Conservation (phyloP, 2,113 vertebrate species). For the Nannospalax galili region DNA sequence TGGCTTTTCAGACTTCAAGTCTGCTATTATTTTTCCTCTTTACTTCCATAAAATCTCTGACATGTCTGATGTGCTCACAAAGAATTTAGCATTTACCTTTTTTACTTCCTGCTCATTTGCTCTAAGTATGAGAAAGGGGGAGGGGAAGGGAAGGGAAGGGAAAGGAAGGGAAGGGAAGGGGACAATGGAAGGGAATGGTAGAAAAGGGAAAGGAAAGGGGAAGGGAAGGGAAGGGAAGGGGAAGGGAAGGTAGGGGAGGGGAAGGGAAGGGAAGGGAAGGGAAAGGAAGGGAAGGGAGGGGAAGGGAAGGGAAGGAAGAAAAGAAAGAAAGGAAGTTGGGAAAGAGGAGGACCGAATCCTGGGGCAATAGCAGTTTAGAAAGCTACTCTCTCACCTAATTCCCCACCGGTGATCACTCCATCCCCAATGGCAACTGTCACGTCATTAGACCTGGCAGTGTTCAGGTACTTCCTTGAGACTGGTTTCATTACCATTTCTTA, state of each 20-base stretch:
- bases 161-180: too few species aligned
- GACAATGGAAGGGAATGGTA: neutral
- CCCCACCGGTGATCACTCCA: neutral
- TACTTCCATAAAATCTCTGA: constrained; percentile 41
- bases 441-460: constrained; percentile 41
- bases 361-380: neutral
- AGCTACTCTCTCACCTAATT: constrained; percentile 50
- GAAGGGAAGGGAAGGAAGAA: too few species aligned
- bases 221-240: too few species aligned
- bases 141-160: neutral
- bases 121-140: constrained; percentile 60
- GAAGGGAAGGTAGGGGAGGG: accelerated
- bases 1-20: constrained; percentile 79
- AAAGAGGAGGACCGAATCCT: neutral
- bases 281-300: accelerated
- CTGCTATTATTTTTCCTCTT: constrained; percentile 69
- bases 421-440: constrained; percentile 28
- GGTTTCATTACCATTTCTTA: constrained; percentile 38
- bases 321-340: neutral
- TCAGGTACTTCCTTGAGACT: constrained; percentile 8
- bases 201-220: neutral
- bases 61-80: constrained; percentile 78
- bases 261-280: accelerated
- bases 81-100: constrained; percentile 80
- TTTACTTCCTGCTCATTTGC: constrained; percentile 46